phyloP scores from a whole-genome alignment of 1,140 invertebrate genomes.

The Steinernema khuongi region DNA sequence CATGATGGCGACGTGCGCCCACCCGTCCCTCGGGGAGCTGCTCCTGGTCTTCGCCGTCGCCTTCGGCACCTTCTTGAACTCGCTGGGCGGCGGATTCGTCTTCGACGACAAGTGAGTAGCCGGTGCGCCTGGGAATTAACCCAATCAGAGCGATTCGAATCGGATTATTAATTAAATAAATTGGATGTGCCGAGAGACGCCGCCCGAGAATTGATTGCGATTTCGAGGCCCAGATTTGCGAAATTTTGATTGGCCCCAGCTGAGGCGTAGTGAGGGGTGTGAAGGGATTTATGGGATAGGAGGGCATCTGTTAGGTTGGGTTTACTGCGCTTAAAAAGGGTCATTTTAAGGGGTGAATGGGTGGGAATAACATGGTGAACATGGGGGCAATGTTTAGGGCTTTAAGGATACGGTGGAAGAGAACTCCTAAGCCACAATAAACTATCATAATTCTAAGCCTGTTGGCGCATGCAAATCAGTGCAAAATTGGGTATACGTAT shows the following conservation, averaged over 20 bases:
- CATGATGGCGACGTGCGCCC: neutral
- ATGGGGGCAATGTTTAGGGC: too few relatives aligned
- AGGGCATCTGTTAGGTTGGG: too few relatives aligned
- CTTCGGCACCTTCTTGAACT: neutral
- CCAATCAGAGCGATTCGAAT: conserved; percentile 10
- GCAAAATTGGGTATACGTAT: too few relatives aligned
- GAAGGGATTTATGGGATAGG: neutral
- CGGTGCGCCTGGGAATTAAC: neutral
- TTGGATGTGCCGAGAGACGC: neutral
- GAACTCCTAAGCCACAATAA: too few relatives aligned
- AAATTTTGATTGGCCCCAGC: neutral
- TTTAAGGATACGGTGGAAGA: too few relatives aligned
- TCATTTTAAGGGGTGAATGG: too few relatives aligned
- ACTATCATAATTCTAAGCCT: too few relatives aligned
- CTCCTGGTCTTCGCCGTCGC: neutral
- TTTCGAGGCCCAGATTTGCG: neutral
- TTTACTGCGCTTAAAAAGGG: too few relatives aligned
- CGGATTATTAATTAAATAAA: conserved; percentile 12
- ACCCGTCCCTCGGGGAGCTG: neutral
- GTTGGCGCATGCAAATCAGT: too few relatives aligned
- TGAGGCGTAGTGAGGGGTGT: neutral
- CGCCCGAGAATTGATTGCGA: neutral
- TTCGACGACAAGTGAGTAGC: conserved; percentile 10
- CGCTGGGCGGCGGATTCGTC: neutral
- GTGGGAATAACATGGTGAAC: too few relatives aligned